Evolutionary conservation across 1,140 invertebrate species (phyloP).

Genomic region (Drosophila bocqueti): DNA sequence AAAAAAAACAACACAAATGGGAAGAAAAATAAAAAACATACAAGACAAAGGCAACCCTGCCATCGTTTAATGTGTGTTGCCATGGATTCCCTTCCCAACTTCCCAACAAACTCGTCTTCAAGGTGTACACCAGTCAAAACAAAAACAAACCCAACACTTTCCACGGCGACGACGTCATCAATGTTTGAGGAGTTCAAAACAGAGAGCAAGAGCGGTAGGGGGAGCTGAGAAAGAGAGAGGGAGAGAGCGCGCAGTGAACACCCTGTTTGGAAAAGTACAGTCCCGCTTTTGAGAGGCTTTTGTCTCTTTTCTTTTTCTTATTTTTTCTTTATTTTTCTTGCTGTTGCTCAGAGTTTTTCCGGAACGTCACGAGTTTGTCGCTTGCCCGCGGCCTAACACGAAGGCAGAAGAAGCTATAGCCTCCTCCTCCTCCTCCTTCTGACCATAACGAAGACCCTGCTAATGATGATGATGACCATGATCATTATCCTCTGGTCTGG

Average conservation of each 20-base stretch:
- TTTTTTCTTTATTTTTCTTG: constrained; percentile 24
- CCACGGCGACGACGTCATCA: constrained; percentile 44
- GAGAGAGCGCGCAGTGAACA: constrained; percentile 5
- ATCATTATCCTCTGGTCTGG: constrained; percentile 26
- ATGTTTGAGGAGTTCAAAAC: constrained; percentile 26
- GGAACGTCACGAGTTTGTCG: constrained; percentile 53
- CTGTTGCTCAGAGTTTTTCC: constrained; percentile 39
- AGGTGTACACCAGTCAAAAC: constrained; percentile 61
- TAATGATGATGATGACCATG: constrained; percentile 32
- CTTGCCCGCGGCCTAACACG: constrained; percentile 48
- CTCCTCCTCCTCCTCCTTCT: constrained; percentile 4
- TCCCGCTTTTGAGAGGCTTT: constrained; percentile 13
- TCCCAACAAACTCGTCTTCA: constrained; percentile 4
- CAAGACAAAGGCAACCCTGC: constrained; percentile 54
- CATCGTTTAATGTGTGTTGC: constrained; percentile 57
- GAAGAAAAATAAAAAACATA: not conserved
- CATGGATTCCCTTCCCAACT: constrained; percentile 7
- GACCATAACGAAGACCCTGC: constrained; percentile 17
- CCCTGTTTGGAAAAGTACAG: constrained; percentile 50
- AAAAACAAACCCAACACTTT: constrained; percentile 59
- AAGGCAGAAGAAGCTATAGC: constrained; percentile 14
- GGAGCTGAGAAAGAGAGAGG: not conserved
- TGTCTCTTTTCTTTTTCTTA: constrained; percentile 10
- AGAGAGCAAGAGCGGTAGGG: not conserved
- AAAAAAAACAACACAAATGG: constrained; percentile 1